Percentiles rank a stretch among this genome's conserved stretches.
These are phyloP conservation scores for Meiosimyza decipiens DNA, from an alignment of 2,888 invertebrate genomes.

Conservation along the genomic window DNA sequence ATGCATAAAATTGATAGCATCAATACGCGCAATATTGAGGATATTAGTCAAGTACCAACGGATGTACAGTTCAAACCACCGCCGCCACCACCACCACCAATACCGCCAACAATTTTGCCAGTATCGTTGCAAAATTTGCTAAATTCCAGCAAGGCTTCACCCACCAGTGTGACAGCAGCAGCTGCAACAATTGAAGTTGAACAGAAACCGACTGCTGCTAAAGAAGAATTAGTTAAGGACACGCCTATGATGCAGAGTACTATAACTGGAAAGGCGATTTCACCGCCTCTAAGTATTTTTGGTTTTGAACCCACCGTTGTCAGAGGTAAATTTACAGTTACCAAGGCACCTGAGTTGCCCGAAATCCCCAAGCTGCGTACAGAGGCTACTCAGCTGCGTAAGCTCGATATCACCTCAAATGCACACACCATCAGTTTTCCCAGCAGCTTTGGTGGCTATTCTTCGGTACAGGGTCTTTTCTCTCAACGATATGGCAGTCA, in stretches of 20 bases:
- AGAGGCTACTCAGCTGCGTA: slow-evolving; percentile 59
- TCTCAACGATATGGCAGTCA: slow-evolving; percentile 63
- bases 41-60: slow-evolving; percentile 51
- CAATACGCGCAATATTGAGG: slow-evolving; percentile 61
- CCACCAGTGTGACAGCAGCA: not conserved
- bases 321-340: slow-evolving; percentile 70
- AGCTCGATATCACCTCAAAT: slow-evolving; percentile 59
- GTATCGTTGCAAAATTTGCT: slow-evolving; percentile 58
- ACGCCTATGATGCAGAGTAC: not conserved
- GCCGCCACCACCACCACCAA: slow-evolving; percentile 63
- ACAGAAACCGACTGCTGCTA: not conserved
- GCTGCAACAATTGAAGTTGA: no score
- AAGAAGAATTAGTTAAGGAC: not conserved
- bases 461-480: slow-evolving; percentile 74
- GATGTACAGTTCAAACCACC: slow-evolving; percentile 50
- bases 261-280: not conserved
- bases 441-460: slow-evolving; percentile 71
- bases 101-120: slow-evolving; percentile 56
- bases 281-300: slow-evolving; percentile 5
- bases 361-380: slow-evolving; percentile 50
- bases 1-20: slow-evolving; percentile 65
- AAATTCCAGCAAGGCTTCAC: slow-evolving; percentile 47
- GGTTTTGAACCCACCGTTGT: slow-evolving; percentile 52
- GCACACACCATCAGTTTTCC: slow-evolving; percentile 79
- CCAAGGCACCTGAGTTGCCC: slow-evolving; percentile 66